Conservation (phyloP, 2,113 vertebrate species). For the Corythaeola cristata region DNA sequence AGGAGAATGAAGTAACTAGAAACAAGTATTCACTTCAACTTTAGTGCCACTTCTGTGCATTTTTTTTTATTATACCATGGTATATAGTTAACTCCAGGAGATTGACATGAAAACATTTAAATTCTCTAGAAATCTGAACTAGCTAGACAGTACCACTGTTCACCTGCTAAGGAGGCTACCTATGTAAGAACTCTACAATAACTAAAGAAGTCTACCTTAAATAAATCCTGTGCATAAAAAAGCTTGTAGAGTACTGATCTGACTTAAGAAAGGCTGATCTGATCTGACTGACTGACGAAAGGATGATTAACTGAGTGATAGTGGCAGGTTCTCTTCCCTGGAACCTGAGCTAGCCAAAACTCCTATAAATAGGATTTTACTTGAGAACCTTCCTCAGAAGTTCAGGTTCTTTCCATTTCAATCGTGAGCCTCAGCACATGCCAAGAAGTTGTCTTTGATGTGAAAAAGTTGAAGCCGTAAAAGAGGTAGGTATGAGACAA, state of each 20-base stretch:
- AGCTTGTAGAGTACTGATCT: neutral
- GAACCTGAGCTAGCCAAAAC: neutral
- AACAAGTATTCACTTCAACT: neutral
- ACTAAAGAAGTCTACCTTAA: neutral
- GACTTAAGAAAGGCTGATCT: neutral
- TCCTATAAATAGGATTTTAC: neutral
- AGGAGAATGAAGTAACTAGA: neutral
- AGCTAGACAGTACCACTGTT: neutral
- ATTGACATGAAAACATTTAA: neutral
- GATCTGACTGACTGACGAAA: neutral
- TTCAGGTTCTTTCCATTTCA: neutral
- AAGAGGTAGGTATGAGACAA: neutral
- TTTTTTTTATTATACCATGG: neutral
- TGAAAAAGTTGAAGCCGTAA: neutral
- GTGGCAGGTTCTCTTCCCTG: neutral
- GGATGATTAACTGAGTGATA: neutral
- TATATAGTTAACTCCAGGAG: neutral
- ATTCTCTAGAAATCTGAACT: neutral
- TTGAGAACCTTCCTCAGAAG: neutral
- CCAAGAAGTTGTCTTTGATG: neutral
- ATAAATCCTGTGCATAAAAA: neutral
- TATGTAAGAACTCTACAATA: neutral
- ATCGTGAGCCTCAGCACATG: neutral
- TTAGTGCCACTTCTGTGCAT: neutral
- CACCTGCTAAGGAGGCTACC: neutral